These are phyloP conservation scores for Chitala chitala DNA, from an alignment of 2,113 vertebrate species.

Conservation along the genomic window DNA sequence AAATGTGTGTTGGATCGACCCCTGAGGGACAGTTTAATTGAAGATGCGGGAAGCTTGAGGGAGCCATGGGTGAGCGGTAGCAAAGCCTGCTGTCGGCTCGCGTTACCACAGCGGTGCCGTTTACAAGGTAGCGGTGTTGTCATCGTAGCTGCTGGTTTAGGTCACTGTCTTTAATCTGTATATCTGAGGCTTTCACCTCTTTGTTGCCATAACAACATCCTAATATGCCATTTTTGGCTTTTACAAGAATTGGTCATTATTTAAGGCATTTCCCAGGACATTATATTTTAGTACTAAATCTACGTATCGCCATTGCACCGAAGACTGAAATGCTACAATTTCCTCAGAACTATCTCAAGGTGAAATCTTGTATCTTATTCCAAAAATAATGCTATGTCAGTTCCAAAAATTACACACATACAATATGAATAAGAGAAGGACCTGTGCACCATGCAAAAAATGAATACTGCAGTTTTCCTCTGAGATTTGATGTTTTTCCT, in stretches of 20 bases:
- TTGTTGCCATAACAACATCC: background rate
- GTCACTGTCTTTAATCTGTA: background rate
- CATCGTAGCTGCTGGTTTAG: background rate
- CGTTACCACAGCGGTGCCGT: background rate
- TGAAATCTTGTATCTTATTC: background rate
- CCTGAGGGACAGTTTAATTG: background rate
- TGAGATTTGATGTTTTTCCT: conserved; percentile 11
- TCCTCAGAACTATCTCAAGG: background rate
- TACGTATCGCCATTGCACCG: background rate
- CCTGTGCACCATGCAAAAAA: conserved; percentile 8
- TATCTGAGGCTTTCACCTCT: background rate
- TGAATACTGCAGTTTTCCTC: conserved; percentile 17
- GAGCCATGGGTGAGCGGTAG: background rate
- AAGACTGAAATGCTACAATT: background rate
- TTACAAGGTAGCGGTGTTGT: background rate
- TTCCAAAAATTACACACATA: background rate
- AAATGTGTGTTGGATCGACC: background rate
- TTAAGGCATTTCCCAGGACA: background rate
- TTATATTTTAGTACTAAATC: background rate
- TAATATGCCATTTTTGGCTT: background rate
- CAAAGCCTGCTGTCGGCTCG: background rate
- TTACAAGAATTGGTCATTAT: background rate
- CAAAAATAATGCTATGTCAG: background rate
- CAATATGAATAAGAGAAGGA: background rate
- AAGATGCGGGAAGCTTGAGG: background rate